Conservation (phyloP, 2,113 vertebrate species). For the Heterocephalus glaber region DNA sequence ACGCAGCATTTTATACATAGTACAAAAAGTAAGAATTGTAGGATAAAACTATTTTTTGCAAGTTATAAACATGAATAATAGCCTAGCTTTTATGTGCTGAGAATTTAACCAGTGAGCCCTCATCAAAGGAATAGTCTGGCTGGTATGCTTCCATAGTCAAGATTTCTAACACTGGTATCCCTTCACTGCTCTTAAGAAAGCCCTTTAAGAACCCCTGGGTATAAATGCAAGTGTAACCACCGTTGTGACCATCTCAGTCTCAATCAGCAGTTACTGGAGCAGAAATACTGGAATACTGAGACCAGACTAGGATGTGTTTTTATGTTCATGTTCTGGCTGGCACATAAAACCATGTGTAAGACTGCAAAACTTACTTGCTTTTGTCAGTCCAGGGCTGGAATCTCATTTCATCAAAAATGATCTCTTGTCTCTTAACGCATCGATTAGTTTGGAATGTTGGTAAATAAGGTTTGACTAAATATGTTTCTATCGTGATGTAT, state of each 20-base stretch:
- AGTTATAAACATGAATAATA: not conserved
- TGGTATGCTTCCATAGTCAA: not conserved
- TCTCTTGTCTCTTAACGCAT: not conserved
- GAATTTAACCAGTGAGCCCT: not conserved
- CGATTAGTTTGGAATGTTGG: not conserved
- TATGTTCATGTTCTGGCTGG: not conserved
- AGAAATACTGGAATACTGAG: not conserved
- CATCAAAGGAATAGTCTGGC: not conserved
- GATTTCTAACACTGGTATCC: not conserved
- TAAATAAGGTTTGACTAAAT: conserved; percentile 29
- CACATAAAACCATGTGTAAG: not conserved
- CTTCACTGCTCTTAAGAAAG: conserved; percentile 21
- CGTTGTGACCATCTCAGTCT: not conserved
- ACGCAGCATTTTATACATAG: not conserved
- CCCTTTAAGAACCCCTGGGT: not conserved
- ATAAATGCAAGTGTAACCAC: not conserved
- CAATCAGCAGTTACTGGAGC: not conserved
- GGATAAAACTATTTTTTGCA: not conserved
- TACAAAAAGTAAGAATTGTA: not conserved
- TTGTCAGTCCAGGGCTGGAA: not conserved
- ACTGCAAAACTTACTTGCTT: not conserved
- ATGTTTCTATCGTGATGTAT: not conserved
- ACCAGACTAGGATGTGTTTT: not conserved
- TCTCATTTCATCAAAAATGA: not conserved
- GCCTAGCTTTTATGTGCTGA: not conserved